Evolutionary conservation across 1,140 invertebrate genomes (phyloP).

Genomic region (Coenobita brevimanus): DNA sequence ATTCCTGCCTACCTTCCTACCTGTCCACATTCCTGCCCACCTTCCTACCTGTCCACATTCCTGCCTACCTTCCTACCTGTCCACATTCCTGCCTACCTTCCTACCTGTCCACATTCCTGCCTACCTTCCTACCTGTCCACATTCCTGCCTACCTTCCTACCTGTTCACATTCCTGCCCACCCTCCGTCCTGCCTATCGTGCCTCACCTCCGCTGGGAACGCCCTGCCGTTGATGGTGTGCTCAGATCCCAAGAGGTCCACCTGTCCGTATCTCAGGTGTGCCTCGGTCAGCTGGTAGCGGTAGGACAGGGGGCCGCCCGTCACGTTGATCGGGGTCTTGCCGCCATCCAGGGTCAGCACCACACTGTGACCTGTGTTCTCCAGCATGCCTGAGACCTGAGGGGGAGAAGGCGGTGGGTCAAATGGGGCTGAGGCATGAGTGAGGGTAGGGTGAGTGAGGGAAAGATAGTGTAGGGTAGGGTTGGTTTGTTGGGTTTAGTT

Average conservation of each 20-base stretch:
- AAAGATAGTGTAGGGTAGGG: background rate
- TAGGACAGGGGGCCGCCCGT: slow-evolving; percentile 97
- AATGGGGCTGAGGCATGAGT: background rate
- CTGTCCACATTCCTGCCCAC: too few relatives aligned
- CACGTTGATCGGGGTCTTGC: slow-evolving; percentile 86
- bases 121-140: background rate
- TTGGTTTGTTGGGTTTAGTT: too few relatives aligned
- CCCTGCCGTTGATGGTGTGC: slow-evolving; percentile 92
- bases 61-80: background rate
- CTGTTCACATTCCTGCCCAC: background rate
- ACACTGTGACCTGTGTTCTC: slow-evolving; percentile 88
- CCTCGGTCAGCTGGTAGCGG: slow-evolving; percentile 94
- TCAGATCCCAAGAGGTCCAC: slow-evolving; percentile 92
- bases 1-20: too few relatives aligned
- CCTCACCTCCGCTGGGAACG: slow-evolving; percentile 94
- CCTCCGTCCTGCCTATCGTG: too few relatives aligned
- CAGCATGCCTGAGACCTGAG: slow-evolving; percentile 89
- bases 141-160: background rate
- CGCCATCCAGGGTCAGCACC: slow-evolving; percentile 73
- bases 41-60: too few relatives aligned
- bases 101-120: background rate
- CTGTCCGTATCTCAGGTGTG: slow-evolving; percentile 94
- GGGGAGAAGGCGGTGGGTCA: background rate
- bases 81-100: background rate
- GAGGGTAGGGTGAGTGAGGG: background rate